Evolutionary conservation across 1,140 invertebrate genomes (phyloP).

Genomic region (Pemphigus obesinymphae): DNA sequence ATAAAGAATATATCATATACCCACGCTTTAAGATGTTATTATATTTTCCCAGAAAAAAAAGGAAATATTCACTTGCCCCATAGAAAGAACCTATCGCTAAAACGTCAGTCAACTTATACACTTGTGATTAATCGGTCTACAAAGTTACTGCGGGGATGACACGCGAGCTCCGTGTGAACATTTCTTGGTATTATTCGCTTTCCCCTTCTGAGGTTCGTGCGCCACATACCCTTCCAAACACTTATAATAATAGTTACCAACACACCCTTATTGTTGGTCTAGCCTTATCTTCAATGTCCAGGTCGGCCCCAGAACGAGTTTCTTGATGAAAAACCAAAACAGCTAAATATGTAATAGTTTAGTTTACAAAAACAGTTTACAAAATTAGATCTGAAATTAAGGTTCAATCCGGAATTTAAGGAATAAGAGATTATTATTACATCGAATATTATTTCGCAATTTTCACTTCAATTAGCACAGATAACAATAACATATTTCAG

Average conservation of each 20-base stretch:
- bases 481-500: too few species aligned
- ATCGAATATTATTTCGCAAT: too few species aligned
- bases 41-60: neutral
- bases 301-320: too few species aligned
- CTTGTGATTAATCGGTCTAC: neutral
- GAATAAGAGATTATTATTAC: too few species aligned
- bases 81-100: neutral
- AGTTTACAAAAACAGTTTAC: too few species aligned
- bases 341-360: too few species aligned
- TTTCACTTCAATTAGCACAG: too few species aligned
- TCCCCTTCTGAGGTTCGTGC: neutral
- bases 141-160: neutral
- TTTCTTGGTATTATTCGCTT: neutral
- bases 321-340: too few species aligned
- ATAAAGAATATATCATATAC: too few species aligned
- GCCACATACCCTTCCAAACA: neutral
- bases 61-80: neutral
- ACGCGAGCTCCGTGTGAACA: neutral
- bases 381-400: too few species aligned
- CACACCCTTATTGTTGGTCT: neutral
- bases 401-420: too few species aligned
- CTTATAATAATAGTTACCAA: neutral
- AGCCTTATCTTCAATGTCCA: neutral
- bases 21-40: too few species aligned
- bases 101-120: neutral